phyloP scores from a whole-genome alignment of 1,140 invertebrate species.

The Bombus affinis region DNA sequence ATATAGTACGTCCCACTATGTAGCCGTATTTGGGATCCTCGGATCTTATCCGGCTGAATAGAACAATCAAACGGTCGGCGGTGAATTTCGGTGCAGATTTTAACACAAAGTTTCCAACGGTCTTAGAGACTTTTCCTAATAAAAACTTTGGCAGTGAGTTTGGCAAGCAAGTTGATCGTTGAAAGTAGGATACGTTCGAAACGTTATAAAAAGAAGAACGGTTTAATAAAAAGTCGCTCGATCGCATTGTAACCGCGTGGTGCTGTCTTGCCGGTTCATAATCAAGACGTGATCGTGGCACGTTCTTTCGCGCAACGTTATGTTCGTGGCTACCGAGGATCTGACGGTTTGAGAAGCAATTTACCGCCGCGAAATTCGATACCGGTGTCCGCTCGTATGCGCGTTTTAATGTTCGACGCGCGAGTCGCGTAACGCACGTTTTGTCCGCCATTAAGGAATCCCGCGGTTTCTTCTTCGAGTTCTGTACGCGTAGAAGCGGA shows the following conservation, averaged over 20 bases:
- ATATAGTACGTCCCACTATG: neutral
- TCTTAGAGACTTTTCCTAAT: neutral
- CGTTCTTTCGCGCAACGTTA: neutral
- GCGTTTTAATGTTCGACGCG: constrained; percentile 11
- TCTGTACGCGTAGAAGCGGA: constrained; percentile 7
- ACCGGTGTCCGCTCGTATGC: neutral
- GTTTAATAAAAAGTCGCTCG: neutral
- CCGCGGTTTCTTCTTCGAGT: neutral
- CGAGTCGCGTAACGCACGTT: neutral
- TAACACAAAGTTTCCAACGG: neutral
- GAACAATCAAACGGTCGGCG: neutral
- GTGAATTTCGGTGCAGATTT: neutral
- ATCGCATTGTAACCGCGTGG: constrained; percentile 4
- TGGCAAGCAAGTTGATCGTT: no score
- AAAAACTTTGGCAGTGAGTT: neutral
- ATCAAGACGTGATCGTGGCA: neutral
- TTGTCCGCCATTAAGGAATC: neutral
- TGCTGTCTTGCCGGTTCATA: neutral
- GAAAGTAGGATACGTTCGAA: no score
- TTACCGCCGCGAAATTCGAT: constrained; percentile 47
- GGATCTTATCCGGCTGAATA: neutral
- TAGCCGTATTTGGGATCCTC: constrained; percentile 1
- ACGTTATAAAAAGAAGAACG: neutral
- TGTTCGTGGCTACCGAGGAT: neutral
- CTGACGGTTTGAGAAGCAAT: constrained; percentile 39